phyloP scores from a whole-genome alignment of 2,888 invertebrate species.

The Mesorhabditis belari region DNA sequence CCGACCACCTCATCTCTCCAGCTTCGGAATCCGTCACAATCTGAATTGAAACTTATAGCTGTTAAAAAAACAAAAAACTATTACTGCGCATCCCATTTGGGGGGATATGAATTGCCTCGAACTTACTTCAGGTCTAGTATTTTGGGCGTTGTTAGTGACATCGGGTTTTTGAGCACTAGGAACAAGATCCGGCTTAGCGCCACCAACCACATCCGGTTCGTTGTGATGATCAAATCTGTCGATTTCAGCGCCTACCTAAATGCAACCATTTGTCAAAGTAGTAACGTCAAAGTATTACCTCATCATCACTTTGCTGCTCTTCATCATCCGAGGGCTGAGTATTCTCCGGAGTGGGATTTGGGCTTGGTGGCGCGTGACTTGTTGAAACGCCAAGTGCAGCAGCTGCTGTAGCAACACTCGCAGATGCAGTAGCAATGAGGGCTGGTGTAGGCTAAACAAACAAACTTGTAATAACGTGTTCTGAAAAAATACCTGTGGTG shows the following conservation, averaged over 20 bases:
- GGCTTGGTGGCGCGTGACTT: neutral
- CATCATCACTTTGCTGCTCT: constrained; percentile 3
- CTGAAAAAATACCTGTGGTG: constrained; percentile 3
- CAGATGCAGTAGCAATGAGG: neutral
- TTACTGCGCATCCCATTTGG: neutral
- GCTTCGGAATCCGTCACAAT: constrained; percentile 16
- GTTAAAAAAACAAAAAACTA: constrained; percentile 2
- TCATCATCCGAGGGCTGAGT: constrained; percentile 7
- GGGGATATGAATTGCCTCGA: neutral
- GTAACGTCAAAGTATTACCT: constrained; percentile 1
- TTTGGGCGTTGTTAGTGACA: constrained; percentile 29
- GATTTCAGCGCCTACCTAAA: constrained; percentile 6
- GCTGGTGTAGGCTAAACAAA: neutral
- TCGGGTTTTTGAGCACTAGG: constrained; percentile 36
- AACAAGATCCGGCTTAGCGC: constrained; percentile 36
- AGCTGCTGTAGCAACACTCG: neutral
- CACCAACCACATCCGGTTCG: constrained; percentile 18
- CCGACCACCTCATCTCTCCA: constrained; percentile 26
- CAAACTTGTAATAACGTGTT: constrained; percentile 7
- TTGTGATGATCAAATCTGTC: neutral
- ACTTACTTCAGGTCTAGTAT: neutral
- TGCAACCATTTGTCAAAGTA: neutral
- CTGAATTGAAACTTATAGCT: too few relatives aligned
- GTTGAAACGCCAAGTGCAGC: constrained; percentile 3
- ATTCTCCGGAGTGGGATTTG: neutral